Evolutionary conservation across 2,888 invertebrate species (phyloP).

Genomic region (Papilio gigon): DNA sequence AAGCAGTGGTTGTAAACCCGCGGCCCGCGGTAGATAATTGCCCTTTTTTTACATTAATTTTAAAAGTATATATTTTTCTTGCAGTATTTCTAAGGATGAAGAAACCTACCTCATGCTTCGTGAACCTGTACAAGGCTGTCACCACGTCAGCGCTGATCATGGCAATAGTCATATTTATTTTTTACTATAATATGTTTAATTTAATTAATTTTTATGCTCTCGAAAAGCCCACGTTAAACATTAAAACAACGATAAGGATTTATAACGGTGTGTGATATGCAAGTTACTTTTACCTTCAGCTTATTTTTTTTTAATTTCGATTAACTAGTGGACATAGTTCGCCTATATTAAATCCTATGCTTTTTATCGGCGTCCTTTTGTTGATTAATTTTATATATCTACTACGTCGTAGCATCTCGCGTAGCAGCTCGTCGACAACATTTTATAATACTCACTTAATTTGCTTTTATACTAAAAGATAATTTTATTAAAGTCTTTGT

Average conservation of each 20-base stretch:
- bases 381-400: neutral
- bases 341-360: too few relatives aligned
- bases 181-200: constrained; percentile 44
- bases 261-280: constrained; percentile 3
- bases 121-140: constrained; percentile 29
- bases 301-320: too few relatives aligned
- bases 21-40: too few relatives aligned
- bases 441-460: too few relatives aligned
- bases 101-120: constrained; percentile 18
- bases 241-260: neutral
- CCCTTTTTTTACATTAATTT: neutral
- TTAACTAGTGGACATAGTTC: neutral
- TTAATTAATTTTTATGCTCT: constrained; percentile 26
- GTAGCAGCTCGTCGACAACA: neutral
- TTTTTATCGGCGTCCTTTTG: too few relatives aligned
- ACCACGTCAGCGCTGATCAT: constrained; percentile 34
- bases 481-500: neutral
- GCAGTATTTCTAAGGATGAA: constrained; percentile 27
- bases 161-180: constrained; percentile 35
- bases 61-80: constrained; percentile 19
- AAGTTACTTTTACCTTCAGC: neutral
- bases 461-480: neutral
- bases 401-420: constrained; percentile 5
- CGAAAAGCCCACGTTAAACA: constrained; percentile 16
- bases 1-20: too few relatives aligned